A percentile compares a stretch with the other conserved stretches of the same genome.
These are phyloP conservation scores for Myotis vivesi DNA, from an alignment of 2,797 vertebrate species.

Conservation along the genomic window DNA sequence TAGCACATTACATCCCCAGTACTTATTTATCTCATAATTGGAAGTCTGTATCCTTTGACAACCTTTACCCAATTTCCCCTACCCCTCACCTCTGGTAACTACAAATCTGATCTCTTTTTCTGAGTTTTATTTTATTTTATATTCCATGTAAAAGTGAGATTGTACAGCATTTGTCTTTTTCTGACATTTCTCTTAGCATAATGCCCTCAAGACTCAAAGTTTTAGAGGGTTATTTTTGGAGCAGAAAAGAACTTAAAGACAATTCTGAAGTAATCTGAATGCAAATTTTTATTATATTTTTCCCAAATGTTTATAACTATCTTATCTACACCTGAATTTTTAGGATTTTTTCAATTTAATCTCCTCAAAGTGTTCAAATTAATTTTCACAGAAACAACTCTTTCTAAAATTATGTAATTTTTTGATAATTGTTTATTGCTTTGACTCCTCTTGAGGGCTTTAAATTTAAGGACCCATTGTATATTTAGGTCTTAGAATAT, in stretches of 20 bases:
- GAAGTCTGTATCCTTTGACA: not conserved
- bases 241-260: not conserved
- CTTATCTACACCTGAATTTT: not conserved
- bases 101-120: not conserved
- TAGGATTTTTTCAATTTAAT: not conserved
- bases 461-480: not conserved
- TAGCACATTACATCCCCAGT: not conserved
- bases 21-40: not conserved
- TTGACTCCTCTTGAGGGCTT: not conserved
- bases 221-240: not conserved
- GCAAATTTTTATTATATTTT: not conserved
- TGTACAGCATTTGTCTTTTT: not conserved
- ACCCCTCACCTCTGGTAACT: not conserved
- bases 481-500: not conserved
- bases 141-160: not conserved
- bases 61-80: not conserved
- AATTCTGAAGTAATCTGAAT: slow-evolving; percentile 30
- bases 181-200: not conserved
- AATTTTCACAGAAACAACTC: not conserved
- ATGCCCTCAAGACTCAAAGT: not conserved
- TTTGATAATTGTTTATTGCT: not conserved
- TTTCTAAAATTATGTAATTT: not conserved
- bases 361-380: slow-evolving; percentile 27
- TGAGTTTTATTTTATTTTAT: not conserved
- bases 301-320: not conserved